Evolutionary conservation across 2,113 vertebrate genomes (phyloP), one percentile per base, ranked within the genome.

Genomic region (Cephalopholis sonnerati): DNA sequence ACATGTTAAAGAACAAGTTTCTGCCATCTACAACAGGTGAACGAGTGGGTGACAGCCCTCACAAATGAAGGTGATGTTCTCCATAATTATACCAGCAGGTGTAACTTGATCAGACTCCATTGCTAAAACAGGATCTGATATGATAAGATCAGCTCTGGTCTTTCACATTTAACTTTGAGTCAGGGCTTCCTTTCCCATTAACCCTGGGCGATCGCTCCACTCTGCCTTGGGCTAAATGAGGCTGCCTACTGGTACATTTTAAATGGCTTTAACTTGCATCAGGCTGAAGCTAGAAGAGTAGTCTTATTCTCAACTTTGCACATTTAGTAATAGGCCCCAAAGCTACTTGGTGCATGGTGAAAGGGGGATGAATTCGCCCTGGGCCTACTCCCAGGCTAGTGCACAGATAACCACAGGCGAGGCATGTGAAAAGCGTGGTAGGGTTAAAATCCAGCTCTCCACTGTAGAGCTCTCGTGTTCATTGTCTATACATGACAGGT

Each of bases 401-500:
- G 22, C 62, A 41, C 55, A 41, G 44, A 79, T 65, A 65, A 51
- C 71, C 62, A 77, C 32, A 80, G 55, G 64, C 62, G 22, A 6
- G 50, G 22, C 73, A 69, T 27, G 50, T 50, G 25, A 57, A 64
- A 62, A 46, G 25, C 1, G 18, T 20, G 36, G n/a, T 50, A 16
- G 13, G 70, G 57, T 63, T 27, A 22, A 51, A 55, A 69, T 54
- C 18, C 65, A 46, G 27, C 55, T 78, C 77, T 71, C 55, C 46
- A 76, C 12, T 29, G 61, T 46, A 48, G 27, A 44, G 68, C 55
- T 58, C 70, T 71, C 55, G 16, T 58, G n/a, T 78, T 68, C 75
- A 41, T 77, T 53, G 81, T 67, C 69, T 72, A 59, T 27, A 86
- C 61, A 65, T 88, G 81, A 90, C 55, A 71, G 73, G 64, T 29